These are phyloP conservation scores for Pelobates cultripes DNA, from an alignment of 2,797 vertebrate genomes.

Conservation along the genomic window DNA sequence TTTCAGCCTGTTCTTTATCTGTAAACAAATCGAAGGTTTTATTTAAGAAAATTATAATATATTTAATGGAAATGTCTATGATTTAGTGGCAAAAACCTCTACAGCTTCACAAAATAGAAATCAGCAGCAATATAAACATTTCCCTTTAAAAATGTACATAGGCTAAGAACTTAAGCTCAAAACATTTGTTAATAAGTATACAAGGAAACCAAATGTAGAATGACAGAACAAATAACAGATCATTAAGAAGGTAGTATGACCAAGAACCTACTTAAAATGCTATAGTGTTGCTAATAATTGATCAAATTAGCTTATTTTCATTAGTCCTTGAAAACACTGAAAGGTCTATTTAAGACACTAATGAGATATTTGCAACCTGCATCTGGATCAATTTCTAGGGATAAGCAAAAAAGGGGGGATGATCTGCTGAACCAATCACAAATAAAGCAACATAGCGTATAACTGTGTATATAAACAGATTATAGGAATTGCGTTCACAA, in stretches of 20 bases:
- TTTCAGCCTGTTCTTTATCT: no score
- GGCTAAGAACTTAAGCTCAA: not conserved
- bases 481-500: no score
- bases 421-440: no score
- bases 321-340: not conserved
- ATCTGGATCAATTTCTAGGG: not conserved
- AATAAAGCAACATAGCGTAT: no score
- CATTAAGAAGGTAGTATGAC: not conserved
- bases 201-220: not conserved
- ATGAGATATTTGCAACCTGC: not conserved
- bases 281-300: not conserved
- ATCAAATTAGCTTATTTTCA: not conserved
- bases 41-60: no score
- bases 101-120: not conserved
- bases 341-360: not conserved
- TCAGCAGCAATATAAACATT: not conserved
- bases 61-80: no score
- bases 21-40: no score
- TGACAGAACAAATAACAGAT: slow-evolving; percentile 1
- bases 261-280: not conserved
- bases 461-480: no score
- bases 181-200: not conserved
- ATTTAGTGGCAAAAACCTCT: no score
- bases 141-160: not conserved
- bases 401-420: no score